Percentiles rank a stretch among this genome's conserved stretches.
These are phyloP conservation scores for Neomicropteryx cornuta DNA, from an alignment of 1,140 invertebrate species.

Conservation along the genomic window DNA sequence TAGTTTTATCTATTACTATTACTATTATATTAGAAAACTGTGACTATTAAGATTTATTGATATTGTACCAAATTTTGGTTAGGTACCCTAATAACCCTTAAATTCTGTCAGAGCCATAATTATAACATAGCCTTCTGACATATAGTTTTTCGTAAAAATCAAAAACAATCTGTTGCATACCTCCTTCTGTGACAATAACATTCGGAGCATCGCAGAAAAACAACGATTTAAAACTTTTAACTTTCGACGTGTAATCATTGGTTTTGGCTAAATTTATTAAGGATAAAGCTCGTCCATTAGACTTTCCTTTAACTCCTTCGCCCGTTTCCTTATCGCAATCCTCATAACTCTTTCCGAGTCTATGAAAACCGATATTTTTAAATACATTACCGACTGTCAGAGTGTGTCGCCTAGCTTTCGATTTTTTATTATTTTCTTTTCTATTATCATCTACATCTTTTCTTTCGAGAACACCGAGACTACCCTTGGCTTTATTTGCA, in stretches of 20 bases:
- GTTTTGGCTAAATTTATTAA: constrained; percentile 28
- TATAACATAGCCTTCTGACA: background rate
- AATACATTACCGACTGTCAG: constrained; percentile 30
- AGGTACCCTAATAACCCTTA: no score
- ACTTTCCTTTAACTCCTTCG: constrained; percentile 30
- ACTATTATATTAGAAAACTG: no score
- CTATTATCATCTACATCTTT: constrained; percentile 16
- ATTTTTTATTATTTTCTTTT: constrained; percentile 22
- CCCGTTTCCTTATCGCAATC: constrained; percentile 31
- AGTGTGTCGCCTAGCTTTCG: constrained; percentile 22
- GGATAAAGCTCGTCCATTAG: constrained; percentile 32
- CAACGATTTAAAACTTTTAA: constrained; percentile 25
- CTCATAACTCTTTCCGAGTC: constrained; percentile 21
- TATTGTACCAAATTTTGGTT: no score
- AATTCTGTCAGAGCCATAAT: no score
- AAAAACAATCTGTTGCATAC: constrained; percentile 17
- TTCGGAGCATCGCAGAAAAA: constrained; percentile 35
- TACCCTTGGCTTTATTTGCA: constrained; percentile 18
- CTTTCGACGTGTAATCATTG: constrained; percentile 24
- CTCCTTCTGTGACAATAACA: constrained; percentile 38
- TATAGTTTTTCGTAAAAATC: constrained; percentile 2
- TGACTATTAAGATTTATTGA: no score
- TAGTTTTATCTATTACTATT: no score
- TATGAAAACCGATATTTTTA: constrained; percentile 23
- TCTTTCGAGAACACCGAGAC: constrained; percentile 32